Evolutionary conservation across 2,797 vertebrate species (phyloP), one percentile per base, ranked within the genome.

Genomic region (Myotis myotis): DNA sequence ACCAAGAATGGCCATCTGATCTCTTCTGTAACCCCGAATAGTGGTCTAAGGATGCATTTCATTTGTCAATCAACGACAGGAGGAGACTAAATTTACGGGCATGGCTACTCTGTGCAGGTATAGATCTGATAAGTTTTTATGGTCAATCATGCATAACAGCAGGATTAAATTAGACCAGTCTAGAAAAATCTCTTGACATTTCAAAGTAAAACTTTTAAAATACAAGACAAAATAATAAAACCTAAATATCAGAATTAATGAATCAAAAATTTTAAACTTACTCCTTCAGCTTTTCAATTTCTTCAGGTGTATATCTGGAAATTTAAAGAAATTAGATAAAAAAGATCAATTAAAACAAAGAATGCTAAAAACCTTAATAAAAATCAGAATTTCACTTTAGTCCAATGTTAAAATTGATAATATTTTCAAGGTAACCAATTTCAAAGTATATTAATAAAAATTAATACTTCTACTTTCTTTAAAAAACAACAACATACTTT

Each of bases 261-360:
- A 92, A 33, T 57, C 9, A n/a, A 41, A 97, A 75, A 78, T 12
- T 87, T 94, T 92, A 80, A 90, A 98, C 98, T 99, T 99, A 99
- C 99, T 99, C 98, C 98, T 99, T 99, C 41, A 99, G 99, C 93
- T 99, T 99, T 97, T 99, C 99, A 78, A 99, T 99, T 98, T 99
- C 99, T 86, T 99, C 99, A 62, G 99, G 99, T 2, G 99, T 99
- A 60, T 99, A 99, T 97, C 99, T 99, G 98, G 57, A 87, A 97
- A 97, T 96, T 90, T 75, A 97, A 95, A 96, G 1, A 93, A 64
- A 92, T 92, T 87, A 47, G 17, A 2, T 72, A 75, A 81, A 91
- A 93, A 91, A 88, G 64, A 88, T 84, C 9, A 97, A 78, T 98
- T 96, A 95, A 92, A 95, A 95, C 0, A 97, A 44, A n/a, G 22